Evolutionary conservation across 2,797 vertebrate genomes (phyloP).

Genomic region (Neopelma chrysocephalum): DNA sequence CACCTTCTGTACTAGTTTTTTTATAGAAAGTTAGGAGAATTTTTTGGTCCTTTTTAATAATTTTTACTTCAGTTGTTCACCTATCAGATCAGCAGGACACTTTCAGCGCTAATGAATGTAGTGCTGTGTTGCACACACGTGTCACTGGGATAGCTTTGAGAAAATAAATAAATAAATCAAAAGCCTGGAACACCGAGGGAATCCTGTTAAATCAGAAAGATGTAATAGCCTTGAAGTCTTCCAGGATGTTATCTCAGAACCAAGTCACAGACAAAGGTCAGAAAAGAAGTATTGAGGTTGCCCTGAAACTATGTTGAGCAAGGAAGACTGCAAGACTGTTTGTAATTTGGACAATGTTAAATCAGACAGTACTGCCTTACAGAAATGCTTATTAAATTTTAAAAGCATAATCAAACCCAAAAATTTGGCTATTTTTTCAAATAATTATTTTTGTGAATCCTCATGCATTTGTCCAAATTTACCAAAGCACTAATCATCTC

Average conservation of each 20-base stretch:
- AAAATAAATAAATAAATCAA: background rate
- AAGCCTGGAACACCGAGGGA: background rate
- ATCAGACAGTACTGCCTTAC: background rate
- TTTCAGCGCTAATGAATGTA: background rate
- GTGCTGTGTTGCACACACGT: background rate
- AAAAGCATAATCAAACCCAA: background rate
- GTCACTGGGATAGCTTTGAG: background rate
- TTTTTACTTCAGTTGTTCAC: background rate
- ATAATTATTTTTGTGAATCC: background rate
- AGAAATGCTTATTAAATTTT: background rate
- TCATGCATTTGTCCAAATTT: background rate
- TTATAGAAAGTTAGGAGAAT: background rate
- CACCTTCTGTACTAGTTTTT: background rate
- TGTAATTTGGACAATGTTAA: background rate
- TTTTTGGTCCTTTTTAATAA: background rate
- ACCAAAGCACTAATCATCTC: background rate
- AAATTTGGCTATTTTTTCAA: background rate
- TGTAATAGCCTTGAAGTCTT: background rate
- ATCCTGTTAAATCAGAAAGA: background rate
- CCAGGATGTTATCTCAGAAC: background rate
- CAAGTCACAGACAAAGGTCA: background rate
- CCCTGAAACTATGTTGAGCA: background rate
- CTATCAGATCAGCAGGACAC: background rate
- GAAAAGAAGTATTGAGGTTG: background rate
- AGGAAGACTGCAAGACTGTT: background rate